Evolutionary conservation across 2,797 vertebrate genomes (phyloP).

Genomic region (Betta splendens): DNA sequence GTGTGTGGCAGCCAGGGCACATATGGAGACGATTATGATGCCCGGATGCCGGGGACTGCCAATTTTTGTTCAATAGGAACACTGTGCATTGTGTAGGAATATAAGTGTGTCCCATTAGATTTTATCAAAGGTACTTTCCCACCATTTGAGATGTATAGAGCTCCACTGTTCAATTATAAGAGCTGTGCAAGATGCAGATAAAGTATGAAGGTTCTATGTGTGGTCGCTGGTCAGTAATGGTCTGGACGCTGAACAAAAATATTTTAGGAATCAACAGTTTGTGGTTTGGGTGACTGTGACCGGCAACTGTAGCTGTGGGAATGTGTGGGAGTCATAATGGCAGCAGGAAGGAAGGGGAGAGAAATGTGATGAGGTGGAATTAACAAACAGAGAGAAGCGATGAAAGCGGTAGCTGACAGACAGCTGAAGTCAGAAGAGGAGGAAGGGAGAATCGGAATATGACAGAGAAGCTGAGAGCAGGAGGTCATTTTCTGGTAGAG

Average conservation of each 20-base stretch:
- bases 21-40: conserved; percentile 73
- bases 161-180: conserved; percentile 7
- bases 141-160: conserved; percentile 37
- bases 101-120: conserved; percentile 29
- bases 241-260: conserved; percentile 40
- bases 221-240: conserved; percentile 56
- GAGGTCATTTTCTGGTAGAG: conserved; percentile 4
- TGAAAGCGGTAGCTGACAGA: conserved; percentile 37
- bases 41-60: conserved; percentile 40
- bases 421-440: background rate
- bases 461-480: conserved; percentile 1
- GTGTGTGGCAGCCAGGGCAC: conserved; percentile 59
- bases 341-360: conserved; percentile 23
- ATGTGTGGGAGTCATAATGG: conserved; percentile 56
- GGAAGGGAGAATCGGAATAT: conserved; percentile 6
- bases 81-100: conserved; percentile 42
- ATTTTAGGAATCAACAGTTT: conserved; percentile 57
- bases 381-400: conserved; percentile 49
- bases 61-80: conserved; percentile 48
- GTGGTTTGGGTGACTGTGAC: conserved; percentile 55
- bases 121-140: conserved; percentile 68
- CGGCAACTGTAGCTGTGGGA: conserved; percentile 56
- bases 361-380: conserved; percentile 53
- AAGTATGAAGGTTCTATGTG: conserved; percentile 44
- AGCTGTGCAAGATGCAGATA: conserved; percentile 36